A percentile compares a stretch with the other conserved stretches of the same genome.
phyloP scores from a whole-genome alignment of 1,140 invertebrate species.

The Trinorchestia longiramus region DNA sequence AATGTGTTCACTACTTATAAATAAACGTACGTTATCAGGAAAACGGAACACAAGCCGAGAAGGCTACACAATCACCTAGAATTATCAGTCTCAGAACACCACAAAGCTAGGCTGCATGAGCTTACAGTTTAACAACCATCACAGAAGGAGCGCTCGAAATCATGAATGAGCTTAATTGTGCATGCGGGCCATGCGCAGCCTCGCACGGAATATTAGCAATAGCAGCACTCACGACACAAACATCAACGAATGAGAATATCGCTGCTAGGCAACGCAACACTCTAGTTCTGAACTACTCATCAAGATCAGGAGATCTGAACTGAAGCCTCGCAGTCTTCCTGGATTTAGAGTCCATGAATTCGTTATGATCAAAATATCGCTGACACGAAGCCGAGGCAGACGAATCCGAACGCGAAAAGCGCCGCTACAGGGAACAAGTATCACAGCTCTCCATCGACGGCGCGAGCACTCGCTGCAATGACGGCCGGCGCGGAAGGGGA shows the following conservation, averaged over 20 bases:
- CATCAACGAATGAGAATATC: background rate
- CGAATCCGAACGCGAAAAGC: slow-evolving; percentile 1
- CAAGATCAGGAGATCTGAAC: background rate
- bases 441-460: background rate
- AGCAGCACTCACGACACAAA: background rate
- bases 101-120: background rate
- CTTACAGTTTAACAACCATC: background rate
- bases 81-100: background rate
- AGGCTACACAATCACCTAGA: background rate
- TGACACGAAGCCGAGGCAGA: background rate
- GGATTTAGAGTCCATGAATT: slow-evolving; percentile 8
- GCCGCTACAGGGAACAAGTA: background rate
- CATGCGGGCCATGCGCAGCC: background rate
- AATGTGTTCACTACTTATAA: no score
- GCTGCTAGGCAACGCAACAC: background rate
- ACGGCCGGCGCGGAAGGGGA: background rate
- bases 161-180: slow-evolving; percentile 1
- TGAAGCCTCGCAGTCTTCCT: background rate
- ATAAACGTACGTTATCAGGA: background rate
- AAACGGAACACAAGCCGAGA: background rate
- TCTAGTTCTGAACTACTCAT: background rate
- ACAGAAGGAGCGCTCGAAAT: background rate
- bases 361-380: background rate
- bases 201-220: background rate
- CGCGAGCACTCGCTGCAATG: slow-evolving; percentile 40